Percentiles rank a stretch among this genome's conserved stretches.
phyloP scores from a whole-genome alignment of 2,797 vertebrate genomes.

The Enteromius radiatus region DNA sequence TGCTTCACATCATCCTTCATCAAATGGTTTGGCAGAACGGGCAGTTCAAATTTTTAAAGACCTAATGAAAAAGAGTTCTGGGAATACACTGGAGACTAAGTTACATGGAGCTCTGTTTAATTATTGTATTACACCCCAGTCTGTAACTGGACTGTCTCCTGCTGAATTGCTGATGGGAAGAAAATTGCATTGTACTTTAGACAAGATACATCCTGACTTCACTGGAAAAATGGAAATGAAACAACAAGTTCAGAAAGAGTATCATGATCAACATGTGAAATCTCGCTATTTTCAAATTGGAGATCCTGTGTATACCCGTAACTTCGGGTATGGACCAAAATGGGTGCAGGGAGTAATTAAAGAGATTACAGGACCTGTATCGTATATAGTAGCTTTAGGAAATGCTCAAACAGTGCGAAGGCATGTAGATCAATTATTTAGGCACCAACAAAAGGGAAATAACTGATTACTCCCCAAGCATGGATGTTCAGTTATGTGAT shows the following conservation, averaged over 20 bases:
- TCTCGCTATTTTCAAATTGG: slow-evolving; percentile 5
- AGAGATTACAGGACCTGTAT: slow-evolving; percentile 45
- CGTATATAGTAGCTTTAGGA: slow-evolving; percentile 42
- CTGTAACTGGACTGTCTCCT: slow-evolving; percentile 29
- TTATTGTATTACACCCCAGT: slow-evolving; percentile 41
- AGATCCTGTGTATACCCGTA: slow-evolving; percentile 34
- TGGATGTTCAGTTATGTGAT: background rate
- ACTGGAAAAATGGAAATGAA: slow-evolving; percentile 2
- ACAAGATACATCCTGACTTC: slow-evolving; percentile 38
- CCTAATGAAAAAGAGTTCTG: background rate
- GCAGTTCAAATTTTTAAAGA: slow-evolving; percentile 1
- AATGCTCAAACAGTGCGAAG: slow-evolving; percentile 26
- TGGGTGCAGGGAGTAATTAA: slow-evolving; percentile 40
- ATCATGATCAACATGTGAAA: background rate
- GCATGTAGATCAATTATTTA: slow-evolving; percentile 50
- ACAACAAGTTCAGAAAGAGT: slow-evolving; percentile 2
- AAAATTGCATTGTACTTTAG: slow-evolving; percentile 23
- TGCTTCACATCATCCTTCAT: background rate
- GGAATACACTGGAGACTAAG: background rate
- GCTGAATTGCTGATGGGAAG: slow-evolving; percentile 31
- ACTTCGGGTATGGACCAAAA: slow-evolving; percentile 51
- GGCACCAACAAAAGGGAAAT: background rate
- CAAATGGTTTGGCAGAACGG: background rate
- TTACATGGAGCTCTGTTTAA: slow-evolving; percentile 28
- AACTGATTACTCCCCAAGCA: background rate